A percentile compares a stretch with the other conserved stretches of the same genome.
Conservation (phyloP, 2,888 invertebrate genomes). For the Abrostola tripartita region DNA sequence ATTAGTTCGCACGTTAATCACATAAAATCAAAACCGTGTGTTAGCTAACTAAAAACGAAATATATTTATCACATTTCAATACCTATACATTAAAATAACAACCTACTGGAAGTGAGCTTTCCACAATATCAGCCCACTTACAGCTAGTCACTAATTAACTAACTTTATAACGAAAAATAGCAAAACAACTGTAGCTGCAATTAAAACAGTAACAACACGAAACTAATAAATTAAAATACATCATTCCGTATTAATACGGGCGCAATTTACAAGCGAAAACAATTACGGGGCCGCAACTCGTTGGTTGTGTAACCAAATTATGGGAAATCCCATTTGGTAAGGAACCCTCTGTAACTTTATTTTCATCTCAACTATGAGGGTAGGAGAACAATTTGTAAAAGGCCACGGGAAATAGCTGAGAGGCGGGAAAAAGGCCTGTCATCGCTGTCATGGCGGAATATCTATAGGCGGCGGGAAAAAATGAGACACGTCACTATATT, state of each 20-base stretch:
- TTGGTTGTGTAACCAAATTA: conserved; percentile 82
- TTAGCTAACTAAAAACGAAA: conserved; percentile 35
- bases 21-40: conserved; percentile 25
- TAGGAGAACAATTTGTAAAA: conserved; percentile 82
- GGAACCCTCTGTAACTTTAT: conserved; percentile 80
- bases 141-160: conserved; percentile 61
- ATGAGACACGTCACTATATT: conserved; percentile 82
- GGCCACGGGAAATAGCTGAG: conserved; percentile 79
- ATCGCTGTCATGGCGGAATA: conserved; percentile 81
- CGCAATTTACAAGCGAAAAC: conserved; percentile 69
- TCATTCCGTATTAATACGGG: conserved; percentile 57
- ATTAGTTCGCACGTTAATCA: conserved; percentile 42
- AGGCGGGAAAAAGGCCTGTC: conserved; percentile 85
- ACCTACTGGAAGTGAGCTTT: conserved; percentile 25
- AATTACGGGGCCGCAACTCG: conserved; percentile 73
- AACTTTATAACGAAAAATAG: conserved; percentile 64
- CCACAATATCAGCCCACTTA: conserved; percentile 14
- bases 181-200: conserved; percentile 47
- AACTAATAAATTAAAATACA: conserved; percentile 54
- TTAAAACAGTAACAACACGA: conserved; percentile 54
- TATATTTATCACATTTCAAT: conserved; percentile 38
- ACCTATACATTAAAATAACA: conserved; percentile 15
- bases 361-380: conserved; percentile 78
- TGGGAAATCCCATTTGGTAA: conserved; percentile 81
- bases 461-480: conserved; percentile 78